Evolutionary conservation across 2,113 vertebrate species (phyloP).

Genomic region (Sisor rabdophorus): DNA sequence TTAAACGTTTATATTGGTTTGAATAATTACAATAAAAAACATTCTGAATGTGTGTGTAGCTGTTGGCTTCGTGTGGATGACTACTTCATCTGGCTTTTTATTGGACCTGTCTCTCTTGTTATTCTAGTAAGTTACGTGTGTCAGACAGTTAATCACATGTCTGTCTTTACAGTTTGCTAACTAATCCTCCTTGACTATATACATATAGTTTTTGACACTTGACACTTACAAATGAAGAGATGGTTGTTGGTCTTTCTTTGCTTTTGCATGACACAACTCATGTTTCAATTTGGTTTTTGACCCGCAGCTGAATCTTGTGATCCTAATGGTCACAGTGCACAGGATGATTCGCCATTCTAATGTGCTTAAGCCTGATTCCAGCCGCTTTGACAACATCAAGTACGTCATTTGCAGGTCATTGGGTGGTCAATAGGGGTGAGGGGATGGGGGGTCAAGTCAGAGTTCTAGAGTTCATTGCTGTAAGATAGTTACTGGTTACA

Average conservation of each 20-base stretch:
- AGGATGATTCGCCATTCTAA: conserved; percentile 86
- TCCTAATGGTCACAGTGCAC: conserved; percentile 88
- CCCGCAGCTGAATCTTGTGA: conserved; percentile 80
- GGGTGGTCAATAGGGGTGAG: neutral
- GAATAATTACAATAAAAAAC: neutral
- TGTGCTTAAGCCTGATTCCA: conserved; percentile 88
- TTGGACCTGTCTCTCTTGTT: conserved; percentile 82
- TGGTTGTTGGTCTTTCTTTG: neutral
- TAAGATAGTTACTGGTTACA: neutral
- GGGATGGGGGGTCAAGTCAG: neutral
- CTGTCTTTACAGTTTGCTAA: neutral
- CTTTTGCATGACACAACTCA: neutral
- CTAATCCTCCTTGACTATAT: neutral
- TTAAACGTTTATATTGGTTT: neutral
- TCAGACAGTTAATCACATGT: neutral
- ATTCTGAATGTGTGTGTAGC: conserved; percentile 58
- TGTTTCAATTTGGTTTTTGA: conserved; percentile 4
- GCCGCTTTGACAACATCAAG: conserved; percentile 91
- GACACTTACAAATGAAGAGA: neutral
- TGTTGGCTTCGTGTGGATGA: conserved; percentile 90
- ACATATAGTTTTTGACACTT: neutral
- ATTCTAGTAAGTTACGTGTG: conserved; percentile 76
- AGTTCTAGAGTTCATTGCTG: neutral
- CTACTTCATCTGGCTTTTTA: conserved; percentile 92
- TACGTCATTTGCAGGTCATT: conserved; percentile 54